Evolutionary conservation across 2,888 invertebrate species (phyloP).

Genomic region (Orthonychiurus folsomi): DNA sequence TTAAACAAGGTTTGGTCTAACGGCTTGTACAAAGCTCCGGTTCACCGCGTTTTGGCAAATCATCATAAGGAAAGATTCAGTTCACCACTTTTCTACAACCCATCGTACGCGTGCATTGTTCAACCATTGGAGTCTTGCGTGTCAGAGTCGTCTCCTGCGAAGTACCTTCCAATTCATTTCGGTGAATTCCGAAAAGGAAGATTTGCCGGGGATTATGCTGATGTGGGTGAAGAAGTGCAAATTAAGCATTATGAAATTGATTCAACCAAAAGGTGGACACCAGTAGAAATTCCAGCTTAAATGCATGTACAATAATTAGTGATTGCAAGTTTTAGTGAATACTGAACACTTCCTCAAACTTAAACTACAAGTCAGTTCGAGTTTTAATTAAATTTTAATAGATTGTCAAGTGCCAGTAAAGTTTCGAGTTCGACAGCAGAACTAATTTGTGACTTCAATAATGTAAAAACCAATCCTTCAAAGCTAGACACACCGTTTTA

Average conservation of each 20-base stretch:
- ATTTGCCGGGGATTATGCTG: conserved; percentile 30
- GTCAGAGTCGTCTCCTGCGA: conserved; percentile 12
- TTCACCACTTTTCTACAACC: conserved; percentile 26
- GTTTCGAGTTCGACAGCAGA: too few relatives aligned
- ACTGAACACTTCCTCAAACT: too few relatives aligned
- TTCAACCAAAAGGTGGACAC: too few relatives aligned
- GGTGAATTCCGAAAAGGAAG: conserved; percentile 25
- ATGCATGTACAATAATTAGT: too few relatives aligned
- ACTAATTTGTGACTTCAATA: too few relatives aligned
- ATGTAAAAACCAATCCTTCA: too few relatives aligned
- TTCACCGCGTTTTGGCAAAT: conserved; percentile 27
- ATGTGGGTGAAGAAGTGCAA: conserved; percentile 32
- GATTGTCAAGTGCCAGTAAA: too few relatives aligned
- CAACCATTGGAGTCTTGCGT: conserved; percentile 21
- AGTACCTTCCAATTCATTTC: conserved; percentile 24
- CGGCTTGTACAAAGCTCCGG: conserved; percentile 25
- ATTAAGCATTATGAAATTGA: conserved; percentile 26
- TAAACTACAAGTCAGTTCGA: too few relatives aligned
- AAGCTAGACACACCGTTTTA: too few relatives aligned
- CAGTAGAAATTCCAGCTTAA: too few relatives aligned
- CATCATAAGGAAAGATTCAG: conserved; percentile 20
- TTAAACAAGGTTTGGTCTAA: conserved; percentile 26
- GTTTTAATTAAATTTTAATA: too few relatives aligned
- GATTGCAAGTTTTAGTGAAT: too few relatives aligned
- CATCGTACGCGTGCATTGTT: conserved; percentile 22